Conservation (phyloP, 2,113 vertebrate genomes). For the Pachyramphus minor region DNA sequence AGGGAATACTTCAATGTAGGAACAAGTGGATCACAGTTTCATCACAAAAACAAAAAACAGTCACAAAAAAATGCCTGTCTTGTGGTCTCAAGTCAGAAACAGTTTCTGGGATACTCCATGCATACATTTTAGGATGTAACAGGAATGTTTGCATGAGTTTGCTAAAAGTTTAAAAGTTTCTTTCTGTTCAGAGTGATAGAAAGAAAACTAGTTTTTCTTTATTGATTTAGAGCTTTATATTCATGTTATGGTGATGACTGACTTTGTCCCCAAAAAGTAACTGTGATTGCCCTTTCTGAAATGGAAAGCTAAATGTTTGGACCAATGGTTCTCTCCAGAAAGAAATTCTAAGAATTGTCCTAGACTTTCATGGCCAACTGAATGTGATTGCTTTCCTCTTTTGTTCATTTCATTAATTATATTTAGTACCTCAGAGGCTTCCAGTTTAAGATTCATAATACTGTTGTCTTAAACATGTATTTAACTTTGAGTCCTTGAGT, state of each 20-base stretch:
- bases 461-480: neutral
- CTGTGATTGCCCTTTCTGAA: neutral
- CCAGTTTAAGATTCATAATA: neutral
- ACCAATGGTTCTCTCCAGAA: neutral
- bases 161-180: neutral
- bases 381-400: neutral
- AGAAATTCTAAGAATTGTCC: neutral
- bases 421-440: neutral
- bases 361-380: conserved; percentile 7
- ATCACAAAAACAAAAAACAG: neutral
- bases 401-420: neutral
- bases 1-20: neutral
- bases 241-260: neutral
- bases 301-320: neutral
- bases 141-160: neutral
- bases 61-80: neutral
- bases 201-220: neutral
- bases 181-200: neutral
- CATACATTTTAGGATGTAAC: neutral
- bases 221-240: neutral
- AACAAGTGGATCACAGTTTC: neutral
- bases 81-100: conserved; percentile 16
- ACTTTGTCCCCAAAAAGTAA: neutral
- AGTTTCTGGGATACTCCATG: neutral
- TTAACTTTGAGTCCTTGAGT: neutral